Evolutionary conservation across 1,140 invertebrate genomes (phyloP).

Genomic region (Agrypnia vestita): DNA sequence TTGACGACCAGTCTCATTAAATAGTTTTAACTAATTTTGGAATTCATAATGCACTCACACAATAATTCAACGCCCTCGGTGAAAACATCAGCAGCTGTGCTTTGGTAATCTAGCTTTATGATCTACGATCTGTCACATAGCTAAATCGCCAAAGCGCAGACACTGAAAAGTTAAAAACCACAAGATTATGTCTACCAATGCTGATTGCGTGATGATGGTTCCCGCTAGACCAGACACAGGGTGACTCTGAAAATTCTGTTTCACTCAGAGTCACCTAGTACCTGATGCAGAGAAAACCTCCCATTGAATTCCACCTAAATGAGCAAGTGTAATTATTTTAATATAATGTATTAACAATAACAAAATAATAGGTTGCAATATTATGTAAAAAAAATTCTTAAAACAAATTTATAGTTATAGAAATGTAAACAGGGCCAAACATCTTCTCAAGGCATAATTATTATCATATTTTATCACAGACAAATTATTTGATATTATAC

Average conservation of each 20-base stretch:
- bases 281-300: conserved; percentile 74
- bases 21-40: too few relatives aligned
- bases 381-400: too few relatives aligned
- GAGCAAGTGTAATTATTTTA: neutral
- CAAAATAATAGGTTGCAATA: neutral
- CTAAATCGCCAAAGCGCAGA: conserved; percentile 94
- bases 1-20: too few relatives aligned
- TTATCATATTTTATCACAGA: too few relatives aligned
- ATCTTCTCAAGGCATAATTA: too few relatives aligned
- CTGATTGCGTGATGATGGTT: conserved; percentile 48
- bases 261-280: conserved; percentile 89
- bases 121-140: conserved; percentile 88
- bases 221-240: conserved; percentile 64
- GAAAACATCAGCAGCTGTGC: conserved; percentile 72
- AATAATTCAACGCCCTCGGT: neutral
- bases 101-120: conserved; percentile 98
- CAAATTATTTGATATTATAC: too few relatives aligned
- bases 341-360: neutral
- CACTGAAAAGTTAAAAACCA: conserved; percentile 51
- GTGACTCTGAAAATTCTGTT: conserved; percentile 68
- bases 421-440: too few relatives aligned
- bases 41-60: too few relatives aligned
- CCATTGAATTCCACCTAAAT: neutral
- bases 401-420: too few relatives aligned
- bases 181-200: too few relatives aligned